These are phyloP conservation scores for Takifugu bimaculatus DNA, from an alignment of 2,113 vertebrate species.

Conservation along the genomic window DNA sequence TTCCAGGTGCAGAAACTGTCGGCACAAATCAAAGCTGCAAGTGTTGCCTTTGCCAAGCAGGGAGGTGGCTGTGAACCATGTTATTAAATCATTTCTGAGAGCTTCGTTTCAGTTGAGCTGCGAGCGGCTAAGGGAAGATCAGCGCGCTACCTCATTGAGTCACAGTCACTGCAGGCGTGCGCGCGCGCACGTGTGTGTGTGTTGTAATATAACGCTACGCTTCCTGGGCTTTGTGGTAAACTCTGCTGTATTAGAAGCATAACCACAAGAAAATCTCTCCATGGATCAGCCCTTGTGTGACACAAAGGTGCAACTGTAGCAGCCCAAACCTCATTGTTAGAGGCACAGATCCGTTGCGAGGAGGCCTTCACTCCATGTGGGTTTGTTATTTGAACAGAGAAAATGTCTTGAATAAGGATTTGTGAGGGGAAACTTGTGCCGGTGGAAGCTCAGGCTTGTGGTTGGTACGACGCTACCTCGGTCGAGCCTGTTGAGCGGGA, in stretches of 20 bases:
- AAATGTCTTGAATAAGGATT: slow-evolving; percentile 18
- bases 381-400: slow-evolving; percentile 29
- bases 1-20: slow-evolving; percentile 50
- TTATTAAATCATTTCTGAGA: slow-evolving; percentile 31
- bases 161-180: slow-evolving; percentile 11
- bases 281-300: slow-evolving; percentile 53
- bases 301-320: slow-evolving; percentile 68
- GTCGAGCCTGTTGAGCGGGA: slow-evolving; percentile 59
- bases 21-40: slow-evolving; percentile 40
- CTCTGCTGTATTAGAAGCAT: slow-evolving; percentile 59
- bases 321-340: slow-evolving; percentile 61
- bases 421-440: neutral
- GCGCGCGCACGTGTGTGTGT: slow-evolving; percentile 27
- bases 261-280: slow-evolving; percentile 67
- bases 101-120: slow-evolving; percentile 26
- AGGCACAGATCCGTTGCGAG: slow-evolving; percentile 44
- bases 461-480: slow-evolving; percentile 37
- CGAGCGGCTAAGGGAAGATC: slow-evolving; percentile 39
- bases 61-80: slow-evolving; percentile 23
- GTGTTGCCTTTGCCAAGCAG: slow-evolving; percentile 37
- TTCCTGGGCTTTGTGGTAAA: slow-evolving; percentile 59
- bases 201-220: slow-evolving; percentile 32
- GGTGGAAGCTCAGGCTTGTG: slow-evolving; percentile 25
- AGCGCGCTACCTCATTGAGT: slow-evolving; percentile 30
- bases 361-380: slow-evolving; percentile 48